A percentile compares a stretch with the other conserved stretches of the same genome.
These are phyloP conservation scores for Caerostris extrusa DNA, from an alignment of 1,140 invertebrate species.

Conservation along the genomic window DNA sequence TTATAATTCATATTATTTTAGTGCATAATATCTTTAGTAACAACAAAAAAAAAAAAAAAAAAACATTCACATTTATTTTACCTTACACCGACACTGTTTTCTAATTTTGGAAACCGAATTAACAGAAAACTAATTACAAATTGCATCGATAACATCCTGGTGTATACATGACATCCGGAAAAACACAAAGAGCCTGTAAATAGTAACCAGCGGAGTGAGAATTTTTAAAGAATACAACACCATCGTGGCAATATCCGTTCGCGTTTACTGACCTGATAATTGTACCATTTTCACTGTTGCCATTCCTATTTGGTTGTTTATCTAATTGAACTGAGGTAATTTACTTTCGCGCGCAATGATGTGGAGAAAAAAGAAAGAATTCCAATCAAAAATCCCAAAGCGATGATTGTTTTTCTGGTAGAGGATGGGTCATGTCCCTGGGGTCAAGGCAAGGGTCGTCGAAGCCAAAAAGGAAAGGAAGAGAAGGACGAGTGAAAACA, in stretches of 20 bases:
- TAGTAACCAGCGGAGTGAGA: too few species aligned
- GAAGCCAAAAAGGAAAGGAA: not conserved
- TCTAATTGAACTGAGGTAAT: slow-evolving; percentile 54
- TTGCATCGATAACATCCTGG: not conserved
- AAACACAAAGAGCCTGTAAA: not conserved
- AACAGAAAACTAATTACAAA: not conserved
- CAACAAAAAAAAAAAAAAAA: too few species aligned
- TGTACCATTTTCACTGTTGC: not conserved
- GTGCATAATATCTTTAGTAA: too few species aligned
- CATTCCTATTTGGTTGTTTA: slow-evolving; percentile 19
- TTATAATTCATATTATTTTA: too few species aligned
- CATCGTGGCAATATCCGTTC: not conserved
- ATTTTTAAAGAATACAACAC: not conserved
- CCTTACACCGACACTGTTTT: too few species aligned
- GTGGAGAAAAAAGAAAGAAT: not conserved
- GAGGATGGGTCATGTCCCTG: not conserved
- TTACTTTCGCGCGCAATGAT: not conserved
- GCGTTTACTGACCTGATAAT: slow-evolving; percentile 62
- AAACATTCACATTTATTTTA: too few species aligned
- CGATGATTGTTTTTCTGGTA: slow-evolving; percentile 23
- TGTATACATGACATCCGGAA: not conserved
- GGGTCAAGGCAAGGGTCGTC: slow-evolving; percentile 33
- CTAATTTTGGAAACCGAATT: not conserved
- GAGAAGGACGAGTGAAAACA: slow-evolving; percentile 55
- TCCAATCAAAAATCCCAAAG: slow-evolving; percentile 7